These are phyloP conservation scores for Oikopleura vanhoeffeni DNA, from an alignment of 23 tunicate species.

Conservation along the genomic window DNA sequence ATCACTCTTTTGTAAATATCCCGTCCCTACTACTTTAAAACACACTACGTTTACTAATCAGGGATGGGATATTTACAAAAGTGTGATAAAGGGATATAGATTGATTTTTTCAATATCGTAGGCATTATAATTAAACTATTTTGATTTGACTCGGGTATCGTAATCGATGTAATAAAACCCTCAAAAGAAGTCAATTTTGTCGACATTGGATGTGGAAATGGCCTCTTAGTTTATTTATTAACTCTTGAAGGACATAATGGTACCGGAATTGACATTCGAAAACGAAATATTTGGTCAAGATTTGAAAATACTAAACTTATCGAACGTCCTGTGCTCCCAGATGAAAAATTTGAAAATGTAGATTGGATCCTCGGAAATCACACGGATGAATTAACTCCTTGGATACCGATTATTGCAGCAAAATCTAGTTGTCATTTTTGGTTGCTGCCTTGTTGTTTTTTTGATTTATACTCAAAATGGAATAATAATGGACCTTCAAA, in stretches of 20 bases:
- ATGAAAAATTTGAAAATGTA: constrained; percentile 18
- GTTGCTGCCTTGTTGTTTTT: constrained; percentile 75
- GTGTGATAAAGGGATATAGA: too few relatives aligned
- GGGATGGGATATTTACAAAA: too few relatives aligned
- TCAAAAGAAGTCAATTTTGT: constrained; percentile 30
- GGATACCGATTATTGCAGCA: constrained; percentile 80
- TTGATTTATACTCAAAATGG: constrained; percentile 55
- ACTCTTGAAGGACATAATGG: constrained; percentile 39
- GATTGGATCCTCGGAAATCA: constrained; percentile 94
- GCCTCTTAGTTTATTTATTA: constrained; percentile 47
- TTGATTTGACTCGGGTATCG: too few relatives aligned
- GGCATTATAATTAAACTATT: too few relatives aligned
- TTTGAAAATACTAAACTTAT: constrained; percentile 22
- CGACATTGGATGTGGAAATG: constrained; percentile 94
- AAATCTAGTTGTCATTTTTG: constrained; percentile 25
- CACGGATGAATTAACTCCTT: constrained; percentile 88
- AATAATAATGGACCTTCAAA: constrained; percentile 30
- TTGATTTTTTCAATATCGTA: too few relatives aligned
- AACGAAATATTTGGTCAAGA: constrained; percentile 41
- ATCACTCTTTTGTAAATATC: too few relatives aligned
- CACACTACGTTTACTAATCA: too few relatives aligned
- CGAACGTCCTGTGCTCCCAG: constrained; percentile 45
- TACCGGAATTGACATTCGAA: constrained; percentile 40
- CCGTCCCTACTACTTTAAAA: too few relatives aligned
- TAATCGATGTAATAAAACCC: neutral